A percentile compares a stretch with the other conserved stretches of the same genome.
phyloP scores from a whole-genome alignment of 1,140 invertebrate genomes.

The Trichomalopsis sarcophagae region DNA sequence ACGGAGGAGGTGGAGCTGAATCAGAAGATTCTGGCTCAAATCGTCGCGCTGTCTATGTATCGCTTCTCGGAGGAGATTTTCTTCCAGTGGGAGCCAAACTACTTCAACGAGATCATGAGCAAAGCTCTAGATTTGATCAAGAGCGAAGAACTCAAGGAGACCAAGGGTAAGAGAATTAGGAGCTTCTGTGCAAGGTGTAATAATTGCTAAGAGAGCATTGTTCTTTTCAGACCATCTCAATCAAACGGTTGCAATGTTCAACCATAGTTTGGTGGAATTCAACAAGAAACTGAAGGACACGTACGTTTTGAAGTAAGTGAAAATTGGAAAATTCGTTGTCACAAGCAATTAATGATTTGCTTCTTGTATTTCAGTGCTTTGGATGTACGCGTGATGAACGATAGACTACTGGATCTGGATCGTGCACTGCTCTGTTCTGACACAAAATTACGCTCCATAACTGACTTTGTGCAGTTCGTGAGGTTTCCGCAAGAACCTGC shows the following conservation, averaged over 20 bases:
- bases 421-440: constrained; percentile 64
- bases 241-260: constrained; percentile 51
- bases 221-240: constrained; percentile 57
- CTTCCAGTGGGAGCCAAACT: constrained; percentile 66
- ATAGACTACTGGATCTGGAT: constrained; percentile 67
- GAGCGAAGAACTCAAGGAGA: constrained; percentile 42
- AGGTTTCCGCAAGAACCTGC: constrained; percentile 69
- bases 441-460: constrained; percentile 71
- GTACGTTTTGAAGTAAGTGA: constrained; percentile 57
- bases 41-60: constrained; percentile 66
- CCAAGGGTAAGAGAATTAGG: constrained; percentile 59
- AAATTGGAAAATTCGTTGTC: constrained; percentile 25
- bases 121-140: constrained; percentile 57
- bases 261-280: constrained; percentile 47
- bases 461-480: constrained; percentile 75
- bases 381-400: constrained; percentile 66
- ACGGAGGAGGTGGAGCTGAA: constrained; percentile 42
- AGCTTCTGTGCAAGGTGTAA: not conserved
- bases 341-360: constrained; percentile 38
- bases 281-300: constrained; percentile 58
- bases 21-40: constrained; percentile 62
- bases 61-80: constrained; percentile 68
- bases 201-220: not conserved
- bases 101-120: constrained; percentile 60
- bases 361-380: constrained; percentile 60